phyloP scores from a whole-genome alignment of 2,888 invertebrate genomes.

The Thera obeliscata region DNA sequence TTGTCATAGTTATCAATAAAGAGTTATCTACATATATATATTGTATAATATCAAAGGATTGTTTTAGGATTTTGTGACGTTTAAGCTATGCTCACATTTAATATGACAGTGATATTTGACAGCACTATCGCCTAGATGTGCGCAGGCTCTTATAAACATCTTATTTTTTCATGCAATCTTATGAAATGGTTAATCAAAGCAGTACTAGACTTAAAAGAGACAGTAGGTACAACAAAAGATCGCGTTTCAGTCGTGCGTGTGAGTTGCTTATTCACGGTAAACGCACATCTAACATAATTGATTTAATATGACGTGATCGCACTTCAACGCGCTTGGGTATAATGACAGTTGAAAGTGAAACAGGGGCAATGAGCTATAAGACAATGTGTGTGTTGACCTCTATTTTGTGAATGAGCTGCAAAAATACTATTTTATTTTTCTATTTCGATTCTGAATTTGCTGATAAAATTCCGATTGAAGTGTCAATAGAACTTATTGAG shows the following conservation, averaged over 20 bases:
- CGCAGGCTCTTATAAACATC: no score
- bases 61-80: no score
- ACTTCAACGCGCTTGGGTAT: constrained; percentile 3
- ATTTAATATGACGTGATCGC: constrained; percentile 16
- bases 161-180: no score
- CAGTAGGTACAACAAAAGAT: background rate
- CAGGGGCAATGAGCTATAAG: constrained; percentile 17
- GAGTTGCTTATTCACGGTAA: constrained; percentile 7
- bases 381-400: constrained; percentile 7
- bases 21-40: no score
- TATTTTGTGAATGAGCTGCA: background rate
- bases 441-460: background rate
- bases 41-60: no score
- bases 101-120: no score
- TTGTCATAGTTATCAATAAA: no score
- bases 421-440: background rate
- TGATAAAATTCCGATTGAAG: no score
- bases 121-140: no score
- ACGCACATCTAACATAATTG: constrained; percentile 6
- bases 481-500: no score
- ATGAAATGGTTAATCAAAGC: no score
- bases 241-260: constrained; percentile 10
- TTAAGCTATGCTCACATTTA: no score
- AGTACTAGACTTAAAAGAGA: background rate
- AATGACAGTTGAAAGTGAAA: constrained; percentile 26